Evolutionary conservation across 2,888 invertebrate species (phyloP).

Genomic region (Diarsia brunnea): DNA sequence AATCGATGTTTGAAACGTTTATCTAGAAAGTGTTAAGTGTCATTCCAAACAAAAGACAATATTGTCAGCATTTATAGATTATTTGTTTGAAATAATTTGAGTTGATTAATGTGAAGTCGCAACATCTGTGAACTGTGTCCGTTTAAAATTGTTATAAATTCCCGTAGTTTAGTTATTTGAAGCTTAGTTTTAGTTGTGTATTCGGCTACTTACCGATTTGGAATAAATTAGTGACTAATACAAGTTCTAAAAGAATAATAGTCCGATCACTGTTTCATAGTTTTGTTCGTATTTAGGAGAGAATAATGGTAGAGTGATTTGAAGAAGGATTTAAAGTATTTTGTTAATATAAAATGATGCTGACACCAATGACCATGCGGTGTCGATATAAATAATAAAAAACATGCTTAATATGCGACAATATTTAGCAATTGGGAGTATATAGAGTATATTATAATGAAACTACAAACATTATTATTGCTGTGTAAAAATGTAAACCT

Average conservation of each 20-base stretch:
- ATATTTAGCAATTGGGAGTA: constrained; percentile 89
- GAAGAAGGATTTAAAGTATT: constrained; percentile 76
- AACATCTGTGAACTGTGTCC: constrained; percentile 78
- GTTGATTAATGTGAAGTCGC: constrained; percentile 76
- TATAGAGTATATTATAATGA: constrained; percentile 88
- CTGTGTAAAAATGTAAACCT: constrained; percentile 91
- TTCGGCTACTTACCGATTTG: constrained; percentile 80
- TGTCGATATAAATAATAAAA: constrained; percentile 75
- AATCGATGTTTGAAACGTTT: constrained; percentile 76
- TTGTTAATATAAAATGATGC: constrained; percentile 78
- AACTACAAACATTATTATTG: constrained; percentile 89
- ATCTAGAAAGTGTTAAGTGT: constrained; percentile 81
- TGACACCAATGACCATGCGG: constrained; percentile 82
- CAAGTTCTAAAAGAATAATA: constrained; percentile 76
- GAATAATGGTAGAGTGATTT: constrained; percentile 65
- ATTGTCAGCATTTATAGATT: constrained; percentile 90
- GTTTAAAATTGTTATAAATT: constrained; percentile 80
- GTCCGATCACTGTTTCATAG: constrained; percentile 75
- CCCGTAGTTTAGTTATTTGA: constrained; percentile 81
- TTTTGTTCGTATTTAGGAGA: constrained; percentile 69
- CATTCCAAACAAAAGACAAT: constrained; percentile 91
- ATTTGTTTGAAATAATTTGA: constrained; percentile 79
- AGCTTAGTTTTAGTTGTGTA: constrained; percentile 81
- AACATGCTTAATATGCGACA: constrained; percentile 89
- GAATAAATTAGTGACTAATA: constrained; percentile 80